These are phyloP conservation scores for Drosophila austrosaltans DNA, from an alignment of 2,888 invertebrate species.

Conservation along the genomic window DNA sequence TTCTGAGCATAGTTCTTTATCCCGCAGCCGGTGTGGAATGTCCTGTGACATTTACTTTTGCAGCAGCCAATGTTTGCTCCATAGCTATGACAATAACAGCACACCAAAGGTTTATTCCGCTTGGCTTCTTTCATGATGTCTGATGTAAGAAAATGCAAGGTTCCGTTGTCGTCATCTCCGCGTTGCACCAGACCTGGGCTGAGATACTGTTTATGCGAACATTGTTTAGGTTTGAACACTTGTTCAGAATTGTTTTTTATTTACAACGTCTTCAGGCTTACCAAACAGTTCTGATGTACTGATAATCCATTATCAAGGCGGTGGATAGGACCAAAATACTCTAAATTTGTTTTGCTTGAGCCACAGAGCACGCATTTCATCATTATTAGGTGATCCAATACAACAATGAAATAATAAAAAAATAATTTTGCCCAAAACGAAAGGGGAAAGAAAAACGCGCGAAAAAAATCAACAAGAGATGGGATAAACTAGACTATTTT, in stretches of 20 bases:
- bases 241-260: neutral
- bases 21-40: constrained; percentile 92
- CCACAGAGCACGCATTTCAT: neutral
- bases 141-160: constrained; percentile 88
- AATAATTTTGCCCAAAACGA: neutral
- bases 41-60: constrained; percentile 86
- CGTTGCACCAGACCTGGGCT: constrained; percentile 89
- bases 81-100: constrained; percentile 87
- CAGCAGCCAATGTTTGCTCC: constrained; percentile 91
- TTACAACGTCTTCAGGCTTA: constrained; percentile 81
- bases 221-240: neutral
- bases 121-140: constrained; percentile 89
- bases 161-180: constrained; percentile 88
- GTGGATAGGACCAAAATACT: neutral
- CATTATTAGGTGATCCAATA: neutral
- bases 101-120: constrained; percentile 87
- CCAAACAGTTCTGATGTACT: constrained; percentile 91
- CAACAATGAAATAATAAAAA: neutral
- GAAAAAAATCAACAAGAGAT: neutral
- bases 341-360: neutral
- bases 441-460: neutral
- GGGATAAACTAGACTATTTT: neutral
- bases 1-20: constrained; percentile 86
- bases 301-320: constrained; percentile 81
- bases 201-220: constrained; percentile 85